Evolutionary conservation across 1,140 invertebrate genomes (phyloP).

Genomic region (Chlorops oryzae): DNA sequence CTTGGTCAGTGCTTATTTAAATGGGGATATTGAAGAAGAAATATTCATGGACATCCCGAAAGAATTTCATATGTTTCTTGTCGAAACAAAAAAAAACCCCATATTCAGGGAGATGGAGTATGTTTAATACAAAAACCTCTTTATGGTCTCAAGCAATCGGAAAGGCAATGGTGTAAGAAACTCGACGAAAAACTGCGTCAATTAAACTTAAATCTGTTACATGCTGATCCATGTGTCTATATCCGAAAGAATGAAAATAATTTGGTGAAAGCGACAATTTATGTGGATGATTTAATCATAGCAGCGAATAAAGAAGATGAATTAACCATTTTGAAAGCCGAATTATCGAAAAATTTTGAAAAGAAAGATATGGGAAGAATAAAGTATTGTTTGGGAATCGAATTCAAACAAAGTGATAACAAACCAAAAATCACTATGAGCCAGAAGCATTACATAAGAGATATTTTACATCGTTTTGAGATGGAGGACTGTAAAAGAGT

Average conservation of each 20-base stretch:
- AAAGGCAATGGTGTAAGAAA: conserved; percentile 43
- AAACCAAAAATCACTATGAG: too few relatives aligned
- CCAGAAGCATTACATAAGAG: too few relatives aligned
- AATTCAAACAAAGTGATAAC: not conserved
- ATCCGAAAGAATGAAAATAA: conserved; percentile 3
- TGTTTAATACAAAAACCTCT: too few relatives aligned
- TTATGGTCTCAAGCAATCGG: conserved; percentile 48
- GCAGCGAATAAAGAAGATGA: conserved; percentile 11
- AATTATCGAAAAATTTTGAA: conserved; percentile 3
- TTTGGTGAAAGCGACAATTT: conserved; percentile 17
- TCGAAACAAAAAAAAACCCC: not conserved
- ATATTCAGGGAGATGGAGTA: too few relatives aligned
- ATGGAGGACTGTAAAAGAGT: conserved; percentile 14
- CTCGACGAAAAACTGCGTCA: conserved; percentile 14
- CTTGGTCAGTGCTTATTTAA: conserved; percentile 44
- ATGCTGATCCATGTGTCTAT: conserved; percentile 17
- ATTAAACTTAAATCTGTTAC: conserved; percentile 12
- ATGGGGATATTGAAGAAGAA: conserved; percentile 35
- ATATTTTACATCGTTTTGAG: conserved; percentile 10
- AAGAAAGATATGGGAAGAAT: conserved; percentile 6
- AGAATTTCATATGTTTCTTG: not conserved
- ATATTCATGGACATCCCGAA: conserved; percentile 35
- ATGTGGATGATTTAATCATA: conserved; percentile 28
- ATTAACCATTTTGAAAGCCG: conserved; percentile 5
- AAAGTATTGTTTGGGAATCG: not conserved